These are phyloP conservation scores for Gallinago nigripennis DNA, from an alignment of 2,797 vertebrate species.

Conservation along the genomic window DNA sequence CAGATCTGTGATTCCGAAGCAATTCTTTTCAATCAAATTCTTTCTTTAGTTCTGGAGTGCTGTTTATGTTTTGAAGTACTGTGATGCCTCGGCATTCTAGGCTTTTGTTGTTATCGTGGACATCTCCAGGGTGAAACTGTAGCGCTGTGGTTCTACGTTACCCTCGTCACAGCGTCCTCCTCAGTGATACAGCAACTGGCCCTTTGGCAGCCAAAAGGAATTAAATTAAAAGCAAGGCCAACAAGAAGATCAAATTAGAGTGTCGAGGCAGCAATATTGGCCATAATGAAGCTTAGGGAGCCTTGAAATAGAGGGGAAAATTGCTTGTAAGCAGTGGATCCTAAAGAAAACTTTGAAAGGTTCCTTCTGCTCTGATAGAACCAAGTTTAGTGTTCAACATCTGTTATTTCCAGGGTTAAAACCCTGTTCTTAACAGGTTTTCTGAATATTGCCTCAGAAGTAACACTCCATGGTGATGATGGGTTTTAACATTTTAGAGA, in stretches of 20 bases:
- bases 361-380: neutral
- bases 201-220: neutral
- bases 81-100: neutral
- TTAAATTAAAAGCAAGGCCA: neutral
- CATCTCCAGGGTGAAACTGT: neutral
- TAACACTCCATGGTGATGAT: neutral
- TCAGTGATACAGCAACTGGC: fast-evolving
- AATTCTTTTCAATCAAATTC: neutral
- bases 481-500: slow-evolving; percentile 2
- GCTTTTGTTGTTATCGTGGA: neutral
- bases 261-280: neutral
- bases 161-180: neutral
- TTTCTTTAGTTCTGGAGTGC: neutral
- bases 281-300: neutral
- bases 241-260: neutral
- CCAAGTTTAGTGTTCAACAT: neutral
- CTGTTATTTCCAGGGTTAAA: slow-evolving; percentile 2
- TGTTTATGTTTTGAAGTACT: neutral
- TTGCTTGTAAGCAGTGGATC: neutral
- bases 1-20: neutral
- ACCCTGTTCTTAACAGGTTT: neutral
- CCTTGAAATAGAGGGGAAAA: neutral
- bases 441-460: neutral
- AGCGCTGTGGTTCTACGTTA: neutral
- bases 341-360: neutral